phyloP scores from a whole-genome alignment of 2,797 vertebrate species.

The Phalloptychus januarius region DNA sequence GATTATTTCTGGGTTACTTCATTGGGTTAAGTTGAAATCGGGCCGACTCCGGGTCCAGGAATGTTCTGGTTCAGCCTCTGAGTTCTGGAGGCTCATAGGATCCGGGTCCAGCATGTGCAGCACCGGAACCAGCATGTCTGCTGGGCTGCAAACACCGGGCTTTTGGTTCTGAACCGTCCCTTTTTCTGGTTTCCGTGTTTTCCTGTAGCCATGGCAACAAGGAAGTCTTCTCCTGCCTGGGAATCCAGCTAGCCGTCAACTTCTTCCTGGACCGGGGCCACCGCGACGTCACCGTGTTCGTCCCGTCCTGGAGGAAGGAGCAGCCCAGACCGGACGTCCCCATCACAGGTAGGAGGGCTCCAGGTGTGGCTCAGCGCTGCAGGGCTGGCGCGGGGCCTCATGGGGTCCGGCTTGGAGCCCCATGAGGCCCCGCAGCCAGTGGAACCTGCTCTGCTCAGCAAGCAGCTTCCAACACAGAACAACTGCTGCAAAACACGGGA shows the following conservation, averaged over 20 bases:
- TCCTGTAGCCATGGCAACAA: conserved; percentile 93
- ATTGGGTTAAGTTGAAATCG: too few species aligned
- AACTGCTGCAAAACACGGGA: too few species aligned
- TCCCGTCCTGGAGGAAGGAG: conserved; percentile 95
- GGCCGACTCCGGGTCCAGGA: background rate
- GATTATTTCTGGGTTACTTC: too few species aligned
- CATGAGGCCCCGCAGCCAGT: too few species aligned
- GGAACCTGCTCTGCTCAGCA: background rate
- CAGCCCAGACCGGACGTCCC: conserved; percentile 95
- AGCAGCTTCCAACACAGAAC: background rate
- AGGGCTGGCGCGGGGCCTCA: too few species aligned
- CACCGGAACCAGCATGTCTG: background rate
- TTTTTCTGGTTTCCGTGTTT: conserved; percentile 6
- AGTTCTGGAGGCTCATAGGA: background rate
- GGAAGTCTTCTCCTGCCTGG: conserved; percentile 96
- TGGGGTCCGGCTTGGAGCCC: too few species aligned
- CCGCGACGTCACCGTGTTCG: conserved; percentile 92
- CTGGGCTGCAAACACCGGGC: background rate
- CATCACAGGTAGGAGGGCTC: conserved; percentile 85
- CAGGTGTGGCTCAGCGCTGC: background rate
- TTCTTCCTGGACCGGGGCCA: conserved; percentile 96
- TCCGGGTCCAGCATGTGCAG: background rate
- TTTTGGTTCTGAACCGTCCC: background rate
- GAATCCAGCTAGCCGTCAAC: conserved; percentile 93
- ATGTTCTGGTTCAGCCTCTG: background rate